phyloP scores from a whole-genome alignment of 1,140 invertebrate genomes.

The Wasmannia auropunctata region DNA sequence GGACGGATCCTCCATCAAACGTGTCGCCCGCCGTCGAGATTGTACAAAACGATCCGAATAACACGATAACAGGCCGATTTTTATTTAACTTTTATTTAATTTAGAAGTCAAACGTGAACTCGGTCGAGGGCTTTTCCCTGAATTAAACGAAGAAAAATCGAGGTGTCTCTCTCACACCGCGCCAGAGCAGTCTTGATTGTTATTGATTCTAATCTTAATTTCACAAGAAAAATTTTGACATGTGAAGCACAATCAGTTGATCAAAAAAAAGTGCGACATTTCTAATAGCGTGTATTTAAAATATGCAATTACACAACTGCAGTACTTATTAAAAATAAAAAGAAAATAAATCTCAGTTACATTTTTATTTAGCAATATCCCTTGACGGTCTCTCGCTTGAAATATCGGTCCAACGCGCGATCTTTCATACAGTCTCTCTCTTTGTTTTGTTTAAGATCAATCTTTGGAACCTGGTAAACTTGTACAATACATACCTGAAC shows the following conservation, averaged over 20 bases:
- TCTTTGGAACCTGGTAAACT: not conserved
- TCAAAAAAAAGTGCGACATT: not conserved
- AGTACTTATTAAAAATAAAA: not conserved
- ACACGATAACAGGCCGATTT: not conserved
- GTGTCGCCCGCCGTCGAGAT: not conserved
- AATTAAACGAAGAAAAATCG: not conserved
- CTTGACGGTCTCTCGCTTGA: not conserved
- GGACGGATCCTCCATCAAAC: slow-evolving; percentile 9
- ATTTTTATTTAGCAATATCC: slow-evolving; percentile 15
- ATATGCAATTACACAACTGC: not conserved
- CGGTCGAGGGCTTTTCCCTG: not conserved
- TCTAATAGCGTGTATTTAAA: not conserved
- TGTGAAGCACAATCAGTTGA: not conserved
- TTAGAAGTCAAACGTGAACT: not conserved
- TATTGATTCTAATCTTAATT: not conserved
- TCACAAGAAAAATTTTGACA: not conserved
- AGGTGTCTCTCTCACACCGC: not conserved
- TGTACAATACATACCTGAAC: slow-evolving; percentile 76
- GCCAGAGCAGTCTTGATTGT: not conserved
- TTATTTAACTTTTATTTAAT: slow-evolving; percentile 27
- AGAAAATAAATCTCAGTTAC: not conserved
- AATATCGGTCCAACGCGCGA: not conserved
- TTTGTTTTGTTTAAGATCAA: not conserved
- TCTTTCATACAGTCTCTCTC: not conserved
- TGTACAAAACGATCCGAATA: slow-evolving; percentile 9